Evolutionary conservation across 2,888 invertebrate genomes (phyloP), one percentile per base, ranked within the genome.

Genomic region (Euphydryas editha): DNA sequence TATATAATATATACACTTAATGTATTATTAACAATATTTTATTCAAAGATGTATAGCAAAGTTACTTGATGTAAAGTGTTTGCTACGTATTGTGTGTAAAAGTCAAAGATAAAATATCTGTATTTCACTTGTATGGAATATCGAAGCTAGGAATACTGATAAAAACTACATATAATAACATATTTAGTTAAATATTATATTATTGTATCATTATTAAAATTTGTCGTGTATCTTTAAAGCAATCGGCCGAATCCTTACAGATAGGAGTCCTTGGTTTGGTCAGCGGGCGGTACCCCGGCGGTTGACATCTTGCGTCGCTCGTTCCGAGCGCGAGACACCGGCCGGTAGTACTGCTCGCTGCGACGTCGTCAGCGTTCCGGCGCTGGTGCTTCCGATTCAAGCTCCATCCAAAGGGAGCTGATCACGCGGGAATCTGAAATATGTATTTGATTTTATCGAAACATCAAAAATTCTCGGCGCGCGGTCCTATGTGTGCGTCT

Each of bases 311-410:
- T 92, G 83, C 92, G 89, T 57, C 90, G 87, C 75, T 91, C 90
- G 55, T 81, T 76, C 63, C 92, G 90, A 71, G 87, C 88, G 80
- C 92, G 89, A 8, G 87, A 81, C 65, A 92, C 86, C 49, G 92
- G 92, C 85, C 92, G 89, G 83, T 92, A 88, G 83, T 83, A 92
- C 89, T 92, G 92, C 92, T 92, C 92, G 89, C 91, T 91, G 71
- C 92, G 87, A 76, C 92, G 91, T 67, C 92, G 92, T 92, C 92
- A 92, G 90, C 92, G 92, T 69, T 92, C 92, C 76, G 91, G 92
- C 17, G 75, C 78, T 1, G 87, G 88, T n/a, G 79, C 76, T 61
- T 86, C 86, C 39, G 90, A 82, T 81, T 92, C 92, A 72, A 90
- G 76, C 78, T 92, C 92, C 90, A 91, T 85, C 92, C 92, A 92